These are phyloP conservation scores for Tinamus major DNA, from an alignment of 2,797 vertebrate genomes.

Conservation along the genomic window DNA sequence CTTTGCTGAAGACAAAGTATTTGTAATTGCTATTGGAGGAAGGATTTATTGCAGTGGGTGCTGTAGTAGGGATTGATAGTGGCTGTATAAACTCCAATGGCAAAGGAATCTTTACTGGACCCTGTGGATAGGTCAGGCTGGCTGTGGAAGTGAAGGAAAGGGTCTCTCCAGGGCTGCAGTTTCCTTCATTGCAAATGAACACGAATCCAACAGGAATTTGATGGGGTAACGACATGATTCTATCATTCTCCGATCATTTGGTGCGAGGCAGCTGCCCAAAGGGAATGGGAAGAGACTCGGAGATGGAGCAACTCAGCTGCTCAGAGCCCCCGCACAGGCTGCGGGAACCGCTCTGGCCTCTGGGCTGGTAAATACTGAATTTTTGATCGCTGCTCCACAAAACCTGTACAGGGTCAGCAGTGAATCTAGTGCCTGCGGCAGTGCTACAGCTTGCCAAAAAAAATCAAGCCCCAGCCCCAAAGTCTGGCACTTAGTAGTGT, in stretches of 20 bases:
- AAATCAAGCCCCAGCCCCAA: not conserved
- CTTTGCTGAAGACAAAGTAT: not conserved
- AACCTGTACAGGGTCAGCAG: not conserved
- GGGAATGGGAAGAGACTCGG: not conserved
- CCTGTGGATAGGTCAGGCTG: not conserved
- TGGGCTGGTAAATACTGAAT: not conserved
- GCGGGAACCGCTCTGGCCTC: not conserved
- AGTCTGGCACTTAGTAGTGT: not conserved
- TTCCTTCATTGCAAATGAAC: not conserved
- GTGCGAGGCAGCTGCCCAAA: not conserved
- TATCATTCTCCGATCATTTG: not conserved
- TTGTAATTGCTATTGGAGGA: not conserved
- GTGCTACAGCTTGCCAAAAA: conserved; percentile 8
- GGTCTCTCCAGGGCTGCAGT: not conserved
- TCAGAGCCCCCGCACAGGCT: not conserved
- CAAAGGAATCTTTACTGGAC: not conserved
- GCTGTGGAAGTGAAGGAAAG: not conserved
- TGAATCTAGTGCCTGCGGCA: not conserved
- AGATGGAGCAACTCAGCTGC: not conserved
- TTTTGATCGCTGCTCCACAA: conserved; percentile 4
- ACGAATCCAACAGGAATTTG: not conserved
- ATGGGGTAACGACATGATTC: not conserved
- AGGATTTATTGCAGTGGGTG: fast-evolving
- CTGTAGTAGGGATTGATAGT: not conserved
- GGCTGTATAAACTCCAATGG: not conserved